These are phyloP conservation scores for Oryzias melastigma DNA, from an alignment of 2,113 vertebrate species.

Conservation along the genomic window DNA sequence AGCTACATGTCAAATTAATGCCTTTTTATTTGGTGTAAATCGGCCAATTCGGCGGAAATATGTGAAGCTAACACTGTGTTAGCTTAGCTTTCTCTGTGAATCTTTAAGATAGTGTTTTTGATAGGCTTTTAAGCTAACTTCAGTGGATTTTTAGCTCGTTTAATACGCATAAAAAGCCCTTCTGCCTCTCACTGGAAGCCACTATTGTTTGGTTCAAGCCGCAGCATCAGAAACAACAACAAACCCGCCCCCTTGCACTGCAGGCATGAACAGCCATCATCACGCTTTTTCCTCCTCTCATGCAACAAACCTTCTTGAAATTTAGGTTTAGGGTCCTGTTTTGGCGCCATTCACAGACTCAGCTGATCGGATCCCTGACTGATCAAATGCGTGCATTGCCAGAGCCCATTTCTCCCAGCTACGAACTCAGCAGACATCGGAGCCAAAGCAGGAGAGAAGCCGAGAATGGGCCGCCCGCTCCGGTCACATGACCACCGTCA, in stretches of 20 bases:
- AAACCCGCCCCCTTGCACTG: conserved; percentile 60
- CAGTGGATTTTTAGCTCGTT: background rate
- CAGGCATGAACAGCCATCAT: background rate
- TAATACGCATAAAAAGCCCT: background rate
- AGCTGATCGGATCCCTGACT: conserved; percentile 76
- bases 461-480: conserved; percentile 34
- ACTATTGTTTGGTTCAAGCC: conserved; percentile 16
- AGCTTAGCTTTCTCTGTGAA: no score
- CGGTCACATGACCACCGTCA: conserved; percentile 54
- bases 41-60: no score
- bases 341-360: conserved; percentile 96
- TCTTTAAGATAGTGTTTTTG: no score
- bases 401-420: conserved; percentile 75
- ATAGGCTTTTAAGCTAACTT: no score
- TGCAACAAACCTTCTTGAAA: conserved; percentile 87
- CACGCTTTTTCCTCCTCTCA: conserved; percentile 22
- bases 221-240: conserved; percentile 37
- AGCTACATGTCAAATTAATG: no score
- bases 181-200: background rate
- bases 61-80: no score
- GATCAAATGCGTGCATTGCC: conserved; percentile 80
- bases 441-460: conserved; percentile 42
- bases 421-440: conserved; percentile 65
- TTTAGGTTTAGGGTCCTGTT: conserved; percentile 97
- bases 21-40: no score